These are phyloP conservation scores for Leptura quadrifasciata DNA, from an alignment of 2,888 invertebrate genomes.

Conservation along the genomic window DNA sequence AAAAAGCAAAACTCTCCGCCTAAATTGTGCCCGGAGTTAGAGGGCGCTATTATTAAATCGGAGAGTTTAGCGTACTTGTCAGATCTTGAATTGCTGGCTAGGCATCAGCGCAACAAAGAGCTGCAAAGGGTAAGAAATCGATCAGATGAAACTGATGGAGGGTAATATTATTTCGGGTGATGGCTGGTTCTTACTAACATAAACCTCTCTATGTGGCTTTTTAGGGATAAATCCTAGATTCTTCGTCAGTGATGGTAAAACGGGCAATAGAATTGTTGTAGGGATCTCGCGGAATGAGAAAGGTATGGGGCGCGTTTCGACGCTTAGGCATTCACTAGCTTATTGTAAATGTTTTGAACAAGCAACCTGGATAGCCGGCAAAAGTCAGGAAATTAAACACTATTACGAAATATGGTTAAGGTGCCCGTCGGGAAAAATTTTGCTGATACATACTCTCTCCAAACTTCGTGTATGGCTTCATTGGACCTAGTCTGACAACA, in stretches of 20 bases:
- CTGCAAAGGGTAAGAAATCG: constrained; percentile 74
- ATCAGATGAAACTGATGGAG: constrained; percentile 38
- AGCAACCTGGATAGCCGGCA: no score
- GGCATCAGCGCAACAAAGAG: constrained; percentile 74
- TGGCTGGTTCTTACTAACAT: constrained; percentile 44
- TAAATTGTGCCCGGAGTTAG: constrained; percentile 73
- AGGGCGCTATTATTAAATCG: constrained; percentile 74
- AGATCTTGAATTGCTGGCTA: constrained; percentile 74
- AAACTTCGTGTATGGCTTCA: no score
- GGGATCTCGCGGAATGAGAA: no score
- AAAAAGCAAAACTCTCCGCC: constrained; percentile 69
- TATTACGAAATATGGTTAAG: no score
- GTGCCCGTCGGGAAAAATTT: no score
- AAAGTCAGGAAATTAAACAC: no score
- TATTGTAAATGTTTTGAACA: no score
- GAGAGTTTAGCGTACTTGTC: constrained; percentile 75
- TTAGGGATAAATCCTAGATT: not conserved
- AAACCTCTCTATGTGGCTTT: constrained; percentile 24
- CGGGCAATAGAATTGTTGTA: not conserved
- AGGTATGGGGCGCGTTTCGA: no score
- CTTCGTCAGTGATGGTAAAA: not conserved
- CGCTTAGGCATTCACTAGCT: no score
- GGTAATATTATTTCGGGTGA: constrained; percentile 42
- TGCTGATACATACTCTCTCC: no score
- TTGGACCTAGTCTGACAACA: no score